Percentiles rank a stretch among this genome's conserved stretches.
These are phyloP conservation scores for Nothocercus nigrocapillus DNA, from an alignment of 2,113 vertebrate genomes.

Conservation along the genomic window DNA sequence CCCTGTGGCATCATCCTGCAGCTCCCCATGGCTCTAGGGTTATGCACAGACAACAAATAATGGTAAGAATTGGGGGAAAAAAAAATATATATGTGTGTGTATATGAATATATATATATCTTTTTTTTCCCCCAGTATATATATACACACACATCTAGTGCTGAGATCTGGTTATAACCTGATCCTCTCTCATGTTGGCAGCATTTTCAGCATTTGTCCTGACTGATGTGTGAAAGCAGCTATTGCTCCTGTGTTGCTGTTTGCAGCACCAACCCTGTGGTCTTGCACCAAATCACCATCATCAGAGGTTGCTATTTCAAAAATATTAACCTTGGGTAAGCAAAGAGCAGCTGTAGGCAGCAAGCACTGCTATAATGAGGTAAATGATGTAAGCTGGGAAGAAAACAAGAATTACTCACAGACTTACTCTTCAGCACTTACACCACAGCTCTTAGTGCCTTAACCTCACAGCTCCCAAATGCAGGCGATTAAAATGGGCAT, in stretches of 20 bases:
- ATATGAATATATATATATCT: too few relatives aligned
- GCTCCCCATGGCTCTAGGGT: neutral
- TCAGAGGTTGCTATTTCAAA: neutral
- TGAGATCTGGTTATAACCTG: too few relatives aligned
- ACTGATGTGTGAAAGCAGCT: neutral
- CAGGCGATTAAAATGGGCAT: neutral
- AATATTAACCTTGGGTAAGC: neutral
- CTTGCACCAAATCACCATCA: fast-evolving
- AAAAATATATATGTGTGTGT: neutral
- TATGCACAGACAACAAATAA: neutral
- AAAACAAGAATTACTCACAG: neutral
- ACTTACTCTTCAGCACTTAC: neutral
- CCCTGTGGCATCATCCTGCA: neutral
- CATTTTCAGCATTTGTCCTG: neutral
- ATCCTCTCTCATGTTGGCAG: neutral
- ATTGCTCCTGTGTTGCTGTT: neutral
- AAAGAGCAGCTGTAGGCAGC: neutral
- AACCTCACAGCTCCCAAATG: neutral
- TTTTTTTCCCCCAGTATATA: too few relatives aligned
- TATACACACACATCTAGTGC: too few relatives aligned
- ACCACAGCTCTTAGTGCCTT: neutral
- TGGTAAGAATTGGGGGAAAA: neutral
- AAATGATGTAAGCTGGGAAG: neutral
- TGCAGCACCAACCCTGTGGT: fast-evolving
- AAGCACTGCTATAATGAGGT: neutral